Percentiles rank a stretch among this genome's conserved stretches.
These are phyloP conservation scores for Berghia stephanieae DNA, from an alignment of 1,140 invertebrate genomes.

Conservation along the genomic window DNA sequence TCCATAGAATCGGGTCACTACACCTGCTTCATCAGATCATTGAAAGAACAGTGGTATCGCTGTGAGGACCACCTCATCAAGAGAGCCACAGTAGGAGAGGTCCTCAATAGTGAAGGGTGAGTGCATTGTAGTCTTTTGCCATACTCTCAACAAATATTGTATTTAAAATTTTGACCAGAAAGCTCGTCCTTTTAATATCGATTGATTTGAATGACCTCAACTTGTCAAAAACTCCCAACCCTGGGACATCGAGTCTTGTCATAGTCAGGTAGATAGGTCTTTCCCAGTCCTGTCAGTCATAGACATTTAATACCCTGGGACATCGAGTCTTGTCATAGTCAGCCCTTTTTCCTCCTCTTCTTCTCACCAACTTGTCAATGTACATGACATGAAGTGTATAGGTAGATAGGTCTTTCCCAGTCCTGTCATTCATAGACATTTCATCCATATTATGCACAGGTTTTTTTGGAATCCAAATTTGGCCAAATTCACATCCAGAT, in stretches of 20 bases:
- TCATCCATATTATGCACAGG: too few species aligned
- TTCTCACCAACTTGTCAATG: not conserved
- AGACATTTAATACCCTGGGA: not conserved
- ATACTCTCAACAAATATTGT: too few species aligned
- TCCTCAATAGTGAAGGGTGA: constrained; percentile 94
- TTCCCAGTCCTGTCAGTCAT: not conserved
- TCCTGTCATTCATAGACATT: not conserved
- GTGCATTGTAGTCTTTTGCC: constrained; percentile 48
- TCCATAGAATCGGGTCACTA: constrained; percentile 94
- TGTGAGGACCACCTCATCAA: constrained; percentile 97
- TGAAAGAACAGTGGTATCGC: constrained; percentile 93
- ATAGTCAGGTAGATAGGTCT: not conserved
- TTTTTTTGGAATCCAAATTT: too few species aligned
- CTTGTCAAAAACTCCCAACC: too few species aligned
- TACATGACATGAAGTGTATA: too few species aligned
- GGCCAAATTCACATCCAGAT: too few species aligned
- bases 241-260: not conserved
- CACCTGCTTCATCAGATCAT: constrained; percentile 91
- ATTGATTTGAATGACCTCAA: too few species aligned
- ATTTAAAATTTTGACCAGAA: too few species aligned
- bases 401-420: not conserved
- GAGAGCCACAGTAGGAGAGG: constrained; percentile 84
- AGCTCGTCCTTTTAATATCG: too few species aligned
- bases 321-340: not conserved
- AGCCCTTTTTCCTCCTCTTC: not conserved